Evolutionary conservation across 2,888 invertebrate genomes (phyloP).

Genomic region (Nineta flava): DNA sequence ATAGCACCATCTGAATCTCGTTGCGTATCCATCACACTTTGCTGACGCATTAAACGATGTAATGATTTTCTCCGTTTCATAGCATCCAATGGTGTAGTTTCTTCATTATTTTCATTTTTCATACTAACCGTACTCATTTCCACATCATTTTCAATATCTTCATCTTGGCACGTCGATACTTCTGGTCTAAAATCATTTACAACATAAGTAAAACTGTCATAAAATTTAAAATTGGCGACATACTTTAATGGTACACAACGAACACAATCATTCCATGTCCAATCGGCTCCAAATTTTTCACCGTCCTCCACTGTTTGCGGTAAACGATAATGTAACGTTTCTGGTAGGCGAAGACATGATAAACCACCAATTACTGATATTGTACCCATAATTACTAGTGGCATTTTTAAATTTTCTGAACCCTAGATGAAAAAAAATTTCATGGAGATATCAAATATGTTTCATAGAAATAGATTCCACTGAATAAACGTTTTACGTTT

Average conservation of each 20-base stretch:
- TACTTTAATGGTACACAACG: constrained; percentile 55
- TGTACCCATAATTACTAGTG: constrained; percentile 69
- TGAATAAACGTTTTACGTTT: constrained; percentile 36
- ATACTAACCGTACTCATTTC: constrained; percentile 19
- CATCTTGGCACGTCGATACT: constrained; percentile 26
- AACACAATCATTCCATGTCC: constrained; percentile 58
- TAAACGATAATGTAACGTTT: constrained; percentile 66
- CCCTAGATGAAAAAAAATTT: constrained; percentile 38
- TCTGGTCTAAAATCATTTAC: constrained; percentile 30
- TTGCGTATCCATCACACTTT: constrained; percentile 70
- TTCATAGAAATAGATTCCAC: neutral
- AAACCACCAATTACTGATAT: constrained; percentile 69
- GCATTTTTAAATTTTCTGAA: constrained; percentile 65
- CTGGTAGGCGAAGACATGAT: constrained; percentile 64
- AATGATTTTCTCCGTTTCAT: constrained; percentile 36
- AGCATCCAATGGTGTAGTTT: constrained; percentile 29
- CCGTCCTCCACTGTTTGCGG: constrained; percentile 82
- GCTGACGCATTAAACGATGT: constrained; percentile 57
- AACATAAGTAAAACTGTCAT: constrained; percentile 2
- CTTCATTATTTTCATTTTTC: constrained; percentile 28
- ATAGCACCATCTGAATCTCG: constrained; percentile 62
- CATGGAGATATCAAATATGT: constrained; percentile 2
- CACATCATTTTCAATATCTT: constrained; percentile 47
- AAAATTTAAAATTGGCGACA: constrained; percentile 7
- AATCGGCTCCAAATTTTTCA: constrained; percentile 72